Base-by-base conservation (phyloP, 2,113 vertebrate species). In the Festucalex cinctus region DNA sequence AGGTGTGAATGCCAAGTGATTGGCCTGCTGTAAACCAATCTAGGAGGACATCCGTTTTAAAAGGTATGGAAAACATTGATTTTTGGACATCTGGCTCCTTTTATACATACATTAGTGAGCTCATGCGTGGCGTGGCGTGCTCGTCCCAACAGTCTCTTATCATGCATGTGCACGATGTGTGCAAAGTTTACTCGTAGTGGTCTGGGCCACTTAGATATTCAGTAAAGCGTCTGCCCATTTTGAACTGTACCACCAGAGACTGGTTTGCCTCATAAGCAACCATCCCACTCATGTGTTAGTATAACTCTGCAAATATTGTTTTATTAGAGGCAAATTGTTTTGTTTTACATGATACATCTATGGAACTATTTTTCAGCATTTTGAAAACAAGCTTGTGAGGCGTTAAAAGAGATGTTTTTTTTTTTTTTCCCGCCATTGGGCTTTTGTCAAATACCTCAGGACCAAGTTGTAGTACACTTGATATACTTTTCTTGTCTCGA, bases 41-140 rank as follows among this genome's bases (percentile, higher is more conserved):
- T 48, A 56, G 49, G 28, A 24, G 65, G 28, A 46, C 73, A 32
- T 24, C 46, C 66, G 39, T 53, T 67, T 65, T 6, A 28, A 43
- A 63, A 66, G 63, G 60, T 70, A 76, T 66, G 61, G 70, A 75
- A 70, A 76, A 49, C 60, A 80, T 80, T 36, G 82, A 86, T 85
- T 78, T 28, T 19, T n/a, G 48, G 22, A 74, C 35, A 37, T 57
- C 59, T 70, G 70, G 70, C 60, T 58, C 24, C 12, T 28, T 53
- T 65, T 13, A 28, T 69, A 59, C 61, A 28, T 69, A 59, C 61
- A 79, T 57, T 17, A 2, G 46, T 17, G 73, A 76, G 70, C 75
- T 75, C 75, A 73, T 22, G 54, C 76, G 39, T 51, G 12, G 20
- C 48, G 5, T 77, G 59, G 70, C 65, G 59, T 79, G 75, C 79